These are phyloP conservation scores for Dendrocincla fuliginosa DNA, from an alignment of 2,797 vertebrate species.

Conservation along the genomic window DNA sequence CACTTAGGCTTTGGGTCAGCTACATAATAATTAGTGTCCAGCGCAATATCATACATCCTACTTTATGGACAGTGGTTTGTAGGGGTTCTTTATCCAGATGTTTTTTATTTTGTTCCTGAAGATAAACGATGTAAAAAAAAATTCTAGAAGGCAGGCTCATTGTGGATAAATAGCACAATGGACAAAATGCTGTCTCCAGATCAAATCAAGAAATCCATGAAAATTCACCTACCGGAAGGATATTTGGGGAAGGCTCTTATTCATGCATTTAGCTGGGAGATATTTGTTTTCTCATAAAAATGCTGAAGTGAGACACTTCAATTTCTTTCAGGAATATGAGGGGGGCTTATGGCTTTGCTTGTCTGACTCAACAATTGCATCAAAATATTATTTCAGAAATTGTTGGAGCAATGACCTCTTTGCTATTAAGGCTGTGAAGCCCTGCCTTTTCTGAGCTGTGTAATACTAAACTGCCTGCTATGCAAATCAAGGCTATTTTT, in stretches of 20 bases:
- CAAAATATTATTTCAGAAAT: not conserved
- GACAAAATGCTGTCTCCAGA: not conserved
- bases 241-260: not conserved
- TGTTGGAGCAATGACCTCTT: not conserved
- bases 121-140: not conserved
- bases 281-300: not conserved
- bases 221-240: not conserved
- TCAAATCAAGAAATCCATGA: not conserved
- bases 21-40: not conserved
- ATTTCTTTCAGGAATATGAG: not conserved
- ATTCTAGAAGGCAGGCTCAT: not conserved
- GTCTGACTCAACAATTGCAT: not conserved
- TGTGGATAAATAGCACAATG: not conserved
- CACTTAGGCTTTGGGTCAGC: not conserved
- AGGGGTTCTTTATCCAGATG: not conserved
- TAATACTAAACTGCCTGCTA: not conserved
- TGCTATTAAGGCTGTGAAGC: not conserved
- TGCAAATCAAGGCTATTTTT: not conserved
- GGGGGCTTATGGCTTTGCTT: not conserved
- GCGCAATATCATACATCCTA: not conserved
- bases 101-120: not conserved
- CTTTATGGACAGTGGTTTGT: not conserved
- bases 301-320: not conserved
- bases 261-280: not conserved
- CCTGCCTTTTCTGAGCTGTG: not conserved